Base-by-base conservation (phyloP, 2,888 invertebrate species). In the Melanotus villosus region DNA sequence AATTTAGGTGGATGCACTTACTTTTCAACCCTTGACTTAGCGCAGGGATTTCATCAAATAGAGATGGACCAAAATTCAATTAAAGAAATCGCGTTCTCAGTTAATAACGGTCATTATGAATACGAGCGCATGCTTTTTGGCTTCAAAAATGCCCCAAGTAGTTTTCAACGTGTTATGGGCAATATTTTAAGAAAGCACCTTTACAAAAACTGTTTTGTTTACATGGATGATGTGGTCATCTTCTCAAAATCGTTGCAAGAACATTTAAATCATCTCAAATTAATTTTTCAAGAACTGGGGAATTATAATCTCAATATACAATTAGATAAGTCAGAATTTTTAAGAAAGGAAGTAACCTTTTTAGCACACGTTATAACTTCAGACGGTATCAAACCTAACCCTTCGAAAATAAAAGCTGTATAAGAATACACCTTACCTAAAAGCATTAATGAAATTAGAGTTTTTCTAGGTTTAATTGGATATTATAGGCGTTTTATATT, bases 21-120 rank as follows among this genome's bases (percentile, higher is more conserved):
- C 41, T 78, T 77, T 50, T 60, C 73, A 0, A 77, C 75, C 1
- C 50, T 79, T 4, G 77, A 78, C 60, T 45, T 79, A 7, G 75
- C 70, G 32, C 72, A 70, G 26, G 79, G 77, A 6, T 80, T 79
- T 30, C 77, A 77, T 32, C 81, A 82, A 66, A 76, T 81, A 6
- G 75, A 75, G 56, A 71, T 77, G 68, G 32, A 70, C 47, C 65
- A 4, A 0, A 14, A 50, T 1, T 62, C 50, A 9, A 60, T 70
- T 3, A 68, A 72, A 50, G 68, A 70, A 59, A 73, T 66, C 9
- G 71, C 69, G 0, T 74, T 74, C 30, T 43, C 43, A 6, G 60
- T 62, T 1, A 36, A 69, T 18, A 71, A 58, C 26, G 71, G 73
- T 0, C 73, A 74, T 43, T 71, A 52, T 14, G 72, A 74, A 60